Percentiles rank a stretch among this genome's conserved stretches.
phyloP scores from a whole-genome alignment of 2,113 vertebrate species.

The Leuciscus idus region DNA sequence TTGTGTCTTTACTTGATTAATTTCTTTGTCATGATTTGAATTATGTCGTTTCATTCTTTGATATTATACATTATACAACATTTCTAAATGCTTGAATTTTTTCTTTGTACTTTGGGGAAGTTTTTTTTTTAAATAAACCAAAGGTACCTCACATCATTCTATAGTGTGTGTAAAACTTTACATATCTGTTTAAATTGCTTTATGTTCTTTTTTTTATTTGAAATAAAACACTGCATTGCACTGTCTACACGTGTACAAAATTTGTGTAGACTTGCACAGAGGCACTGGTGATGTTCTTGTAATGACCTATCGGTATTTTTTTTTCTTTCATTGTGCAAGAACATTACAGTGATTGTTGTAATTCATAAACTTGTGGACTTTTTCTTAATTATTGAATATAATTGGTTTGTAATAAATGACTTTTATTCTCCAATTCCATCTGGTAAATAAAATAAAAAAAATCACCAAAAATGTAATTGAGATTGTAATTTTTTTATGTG shows the following conservation, averaged over 20 bases:
- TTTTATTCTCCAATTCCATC: background rate
- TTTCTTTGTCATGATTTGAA: background rate
- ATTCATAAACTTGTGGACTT: conserved; percentile 6
- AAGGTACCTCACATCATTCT: too few species aligned
- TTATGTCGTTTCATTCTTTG: background rate
- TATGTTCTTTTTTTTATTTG: conserved; percentile 58
- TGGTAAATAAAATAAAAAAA: background rate
- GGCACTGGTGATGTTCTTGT: conserved; percentile 16
- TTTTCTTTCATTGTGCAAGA: conserved; percentile 20
- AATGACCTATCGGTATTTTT: background rate
- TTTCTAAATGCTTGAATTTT: background rate
- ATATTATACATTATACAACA: background rate
- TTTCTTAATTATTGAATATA: background rate
- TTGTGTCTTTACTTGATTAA: background rate
- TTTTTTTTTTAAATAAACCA: background rate
- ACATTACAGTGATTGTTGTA: conserved; percentile 26
- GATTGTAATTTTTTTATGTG: too few species aligned
- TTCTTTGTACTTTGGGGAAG: background rate
- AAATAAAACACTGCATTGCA: conserved; percentile 26
- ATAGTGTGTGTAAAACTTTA: background rate
- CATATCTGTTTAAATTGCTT: conserved; percentile 16
- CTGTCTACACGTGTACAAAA: conserved; percentile 46
- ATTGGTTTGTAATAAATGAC: background rate
- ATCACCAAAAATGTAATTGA: background rate
- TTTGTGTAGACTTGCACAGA: conserved; percentile 38